phyloP scores from a whole-genome alignment of 2,113 vertebrate genomes.

The Felis chaus region DNA sequence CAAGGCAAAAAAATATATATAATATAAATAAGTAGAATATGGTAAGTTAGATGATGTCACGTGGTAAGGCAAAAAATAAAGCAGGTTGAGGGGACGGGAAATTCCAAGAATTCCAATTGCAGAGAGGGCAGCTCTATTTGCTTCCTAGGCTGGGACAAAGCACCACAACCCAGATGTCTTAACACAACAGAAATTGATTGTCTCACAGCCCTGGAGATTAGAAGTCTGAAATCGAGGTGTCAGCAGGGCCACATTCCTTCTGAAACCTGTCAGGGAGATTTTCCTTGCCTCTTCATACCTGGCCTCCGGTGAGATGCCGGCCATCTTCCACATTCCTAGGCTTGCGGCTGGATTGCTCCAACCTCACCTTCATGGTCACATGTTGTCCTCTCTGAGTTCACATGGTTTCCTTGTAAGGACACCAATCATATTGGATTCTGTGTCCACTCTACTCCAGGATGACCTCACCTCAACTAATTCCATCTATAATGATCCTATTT shows the following conservation, averaged over 20 bases:
- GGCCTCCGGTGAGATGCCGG: neutral
- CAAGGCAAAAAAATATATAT: neutral
- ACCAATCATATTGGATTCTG: neutral
- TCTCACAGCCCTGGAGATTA: neutral
- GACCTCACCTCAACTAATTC: neutral
- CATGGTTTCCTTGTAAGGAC: neutral
- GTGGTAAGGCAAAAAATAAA: neutral
- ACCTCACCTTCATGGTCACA: accelerated
- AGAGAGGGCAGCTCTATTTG: neutral
- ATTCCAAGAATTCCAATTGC: neutral
- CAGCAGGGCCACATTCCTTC: neutral
- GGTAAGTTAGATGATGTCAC: neutral
- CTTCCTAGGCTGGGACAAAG: neutral
- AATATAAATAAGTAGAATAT: neutral
- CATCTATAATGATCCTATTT: neutral
- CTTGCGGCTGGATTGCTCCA: neutral
- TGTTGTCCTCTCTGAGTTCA: neutral
- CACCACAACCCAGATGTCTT: neutral
- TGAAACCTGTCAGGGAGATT: neutral
- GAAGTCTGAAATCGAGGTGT: neutral
- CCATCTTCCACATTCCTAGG: neutral
- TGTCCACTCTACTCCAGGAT: neutral
- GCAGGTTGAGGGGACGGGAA: accelerated
- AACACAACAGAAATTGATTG: neutral
- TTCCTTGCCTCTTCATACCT: neutral